phyloP scores from a whole-genome alignment of 2,797 vertebrate species.

The Eulemur albifrons region DNA sequence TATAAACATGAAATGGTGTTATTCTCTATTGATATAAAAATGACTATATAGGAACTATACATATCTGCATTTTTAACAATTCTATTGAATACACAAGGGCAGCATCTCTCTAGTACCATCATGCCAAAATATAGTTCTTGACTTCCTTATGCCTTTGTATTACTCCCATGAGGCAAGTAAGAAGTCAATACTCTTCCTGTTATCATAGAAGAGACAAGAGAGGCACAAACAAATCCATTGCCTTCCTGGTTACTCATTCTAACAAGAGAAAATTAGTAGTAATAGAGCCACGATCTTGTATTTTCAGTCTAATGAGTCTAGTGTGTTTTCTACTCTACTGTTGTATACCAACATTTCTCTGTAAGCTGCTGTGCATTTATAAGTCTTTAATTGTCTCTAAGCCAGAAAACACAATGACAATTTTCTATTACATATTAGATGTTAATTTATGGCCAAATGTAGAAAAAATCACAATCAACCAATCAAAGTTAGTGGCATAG shows the following conservation, averaged over 20 bases:
- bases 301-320: neutral
- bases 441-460: neutral
- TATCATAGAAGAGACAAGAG: neutral
- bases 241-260: neutral
- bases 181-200: neutral
- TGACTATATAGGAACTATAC: neutral
- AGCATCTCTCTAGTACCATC: neutral
- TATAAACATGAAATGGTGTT: neutral
- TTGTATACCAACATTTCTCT: neutral
- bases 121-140: neutral
- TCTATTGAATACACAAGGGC: neutral
- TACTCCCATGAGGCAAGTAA: neutral
- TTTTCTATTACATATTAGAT: neutral
- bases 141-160: neutral
- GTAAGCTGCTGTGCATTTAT: neutral
- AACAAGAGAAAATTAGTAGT: neutral
- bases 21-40: neutral
- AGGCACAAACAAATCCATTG: neutral
- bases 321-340: neutral
- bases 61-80: neutral
- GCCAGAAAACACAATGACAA: neutral
- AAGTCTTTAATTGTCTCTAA: conserved; percentile 30
- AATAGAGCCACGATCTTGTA: neutral
- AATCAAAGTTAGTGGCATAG: neutral
- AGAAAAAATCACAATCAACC: neutral